phyloP scores from a whole-genome alignment of 2,797 vertebrate genomes.

The Parambassis ranga region DNA sequence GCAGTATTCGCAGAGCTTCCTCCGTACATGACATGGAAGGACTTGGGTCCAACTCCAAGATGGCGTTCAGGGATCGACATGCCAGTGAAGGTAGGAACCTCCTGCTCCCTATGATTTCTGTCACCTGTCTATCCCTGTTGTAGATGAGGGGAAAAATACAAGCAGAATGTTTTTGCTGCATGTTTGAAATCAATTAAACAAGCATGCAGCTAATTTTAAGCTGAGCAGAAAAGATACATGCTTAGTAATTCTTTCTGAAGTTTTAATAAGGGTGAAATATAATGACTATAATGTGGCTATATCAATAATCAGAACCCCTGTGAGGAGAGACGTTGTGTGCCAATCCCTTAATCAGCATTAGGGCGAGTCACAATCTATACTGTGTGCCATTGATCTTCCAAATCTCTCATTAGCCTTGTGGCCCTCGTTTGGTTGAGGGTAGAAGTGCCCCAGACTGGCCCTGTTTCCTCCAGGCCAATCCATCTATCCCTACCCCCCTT shows the following conservation, averaged over 20 bases:
- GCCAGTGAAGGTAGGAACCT: constrained; percentile 92
- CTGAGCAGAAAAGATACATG: too few relatives aligned
- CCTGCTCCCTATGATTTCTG: too few relatives aligned
- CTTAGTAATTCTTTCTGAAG: too few relatives aligned
- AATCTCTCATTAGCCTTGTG: constrained; percentile 50
- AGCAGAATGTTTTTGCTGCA: too few relatives aligned
- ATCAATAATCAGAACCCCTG: constrained; percentile 10
- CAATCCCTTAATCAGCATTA: constrained; percentile 32
- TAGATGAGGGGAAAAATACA: too few relatives aligned
- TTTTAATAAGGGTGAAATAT: not conserved
- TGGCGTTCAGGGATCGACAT: constrained; percentile 90
- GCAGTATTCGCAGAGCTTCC: constrained; percentile 91
- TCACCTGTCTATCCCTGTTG: too few relatives aligned
- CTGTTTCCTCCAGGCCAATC: constrained; percentile 33
- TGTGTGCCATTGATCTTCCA: constrained; percentile 40
- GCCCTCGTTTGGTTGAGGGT: constrained; percentile 37
- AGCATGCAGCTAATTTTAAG: too few relatives aligned
- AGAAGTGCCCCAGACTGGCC: constrained; percentile 28
- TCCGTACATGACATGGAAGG: constrained; percentile 94
- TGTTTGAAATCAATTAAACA: too few relatives aligned
- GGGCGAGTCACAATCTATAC: constrained; percentile 21
- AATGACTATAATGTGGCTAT: not conserved
- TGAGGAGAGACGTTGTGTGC: constrained; percentile 1
- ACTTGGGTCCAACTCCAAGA: constrained; percentile 84
- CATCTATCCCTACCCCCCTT: constrained; percentile 13